A percentile compares a stretch with the other conserved stretches of the same genome.
phyloP scores from a whole-genome alignment of 2,113 vertebrate species.

The Periophthalmus modestus region DNA sequence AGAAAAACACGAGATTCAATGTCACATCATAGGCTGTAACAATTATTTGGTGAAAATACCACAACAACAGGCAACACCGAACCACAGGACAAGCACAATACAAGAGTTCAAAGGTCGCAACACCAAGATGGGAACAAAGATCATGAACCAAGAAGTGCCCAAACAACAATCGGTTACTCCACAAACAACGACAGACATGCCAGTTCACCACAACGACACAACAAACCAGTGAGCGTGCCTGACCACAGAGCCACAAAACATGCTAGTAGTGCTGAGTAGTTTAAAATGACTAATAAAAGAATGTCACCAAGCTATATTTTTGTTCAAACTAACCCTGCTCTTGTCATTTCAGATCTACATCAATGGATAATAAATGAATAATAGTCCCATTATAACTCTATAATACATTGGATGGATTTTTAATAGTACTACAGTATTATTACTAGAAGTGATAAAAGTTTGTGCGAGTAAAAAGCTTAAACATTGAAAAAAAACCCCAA shows the following conservation, averaged over 20 bases:
- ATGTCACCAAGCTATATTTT: not conserved
- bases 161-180: slow-evolving; percentile 15
- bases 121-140: slow-evolving; percentile 46
- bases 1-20: not conserved
- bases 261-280: not conserved
- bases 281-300: not conserved
- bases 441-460: no score
- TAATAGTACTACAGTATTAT: no score
- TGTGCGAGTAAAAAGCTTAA: no score
- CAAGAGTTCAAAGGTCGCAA: slow-evolving; percentile 36
- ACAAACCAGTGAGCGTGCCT: slow-evolving; percentile 14
- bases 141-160: slow-evolving; percentile 34
- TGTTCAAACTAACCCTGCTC: not conserved
- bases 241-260: slow-evolving; percentile 1
- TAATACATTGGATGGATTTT: no score
- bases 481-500: no score
- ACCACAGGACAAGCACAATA: slow-evolving; percentile 44
- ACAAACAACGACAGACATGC: slow-evolving; percentile 59
- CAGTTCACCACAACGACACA: slow-evolving; percentile 47
- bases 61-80: slow-evolving; percentile 63
- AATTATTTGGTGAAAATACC: slow-evolving; percentile 11
- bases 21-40: slow-evolving; percentile 6
- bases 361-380: no score
- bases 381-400: no score
- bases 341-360: not conserved